phyloP scores from a whole-genome alignment of 2,797 vertebrate species.

The Lepilemur septentrionalis region DNA sequence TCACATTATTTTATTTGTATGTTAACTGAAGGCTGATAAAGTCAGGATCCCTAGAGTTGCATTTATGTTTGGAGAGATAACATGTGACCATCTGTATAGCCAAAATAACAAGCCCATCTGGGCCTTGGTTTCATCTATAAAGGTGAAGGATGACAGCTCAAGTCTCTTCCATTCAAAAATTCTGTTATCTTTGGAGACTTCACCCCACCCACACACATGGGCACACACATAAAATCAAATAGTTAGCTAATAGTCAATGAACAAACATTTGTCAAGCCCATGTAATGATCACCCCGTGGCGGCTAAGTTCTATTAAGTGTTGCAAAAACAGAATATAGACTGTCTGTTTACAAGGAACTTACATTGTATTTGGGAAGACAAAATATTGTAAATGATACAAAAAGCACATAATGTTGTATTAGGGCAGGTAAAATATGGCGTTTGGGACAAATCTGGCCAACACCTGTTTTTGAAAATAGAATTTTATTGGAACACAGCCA shows the following conservation, averaged over 20 bases:
- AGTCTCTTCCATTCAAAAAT: neutral
- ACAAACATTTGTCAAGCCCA: neutral
- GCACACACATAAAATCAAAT: neutral
- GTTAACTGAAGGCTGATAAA: neutral
- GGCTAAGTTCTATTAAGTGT: neutral
- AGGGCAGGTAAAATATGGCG: neutral
- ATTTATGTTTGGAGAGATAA: conserved; percentile 36
- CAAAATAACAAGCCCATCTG: neutral
- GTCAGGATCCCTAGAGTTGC: neutral
- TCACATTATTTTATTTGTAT: conserved; percentile 34
- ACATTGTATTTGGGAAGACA: neutral
- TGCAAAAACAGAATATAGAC: neutral
- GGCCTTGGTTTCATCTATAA: neutral
- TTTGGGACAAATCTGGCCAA: neutral
- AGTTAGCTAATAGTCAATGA: neutral
- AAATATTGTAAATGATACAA: conserved; percentile 23
- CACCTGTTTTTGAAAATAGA: neutral
- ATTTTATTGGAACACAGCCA: neutral
- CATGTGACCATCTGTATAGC: neutral
- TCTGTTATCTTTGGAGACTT: neutral
- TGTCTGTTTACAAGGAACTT: neutral
- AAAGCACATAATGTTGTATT: neutral
- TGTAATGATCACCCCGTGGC: neutral
- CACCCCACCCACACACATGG: neutral
- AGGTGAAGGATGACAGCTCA: neutral